Evolutionary conservation across 2,113 vertebrate genomes (phyloP).

Genomic region (Loxodonta africana): DNA sequence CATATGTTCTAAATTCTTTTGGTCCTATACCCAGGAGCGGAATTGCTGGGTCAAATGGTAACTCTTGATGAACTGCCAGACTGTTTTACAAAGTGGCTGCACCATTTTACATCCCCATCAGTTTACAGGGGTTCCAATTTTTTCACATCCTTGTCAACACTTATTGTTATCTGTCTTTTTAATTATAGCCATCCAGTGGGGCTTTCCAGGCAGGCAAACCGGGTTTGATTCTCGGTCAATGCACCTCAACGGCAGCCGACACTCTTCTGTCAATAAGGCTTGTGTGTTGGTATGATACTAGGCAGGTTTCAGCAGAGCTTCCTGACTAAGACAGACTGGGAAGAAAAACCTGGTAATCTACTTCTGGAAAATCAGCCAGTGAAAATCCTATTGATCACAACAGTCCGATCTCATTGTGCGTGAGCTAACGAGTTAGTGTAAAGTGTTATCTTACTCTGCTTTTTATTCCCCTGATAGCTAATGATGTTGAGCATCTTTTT

Average conservation of each 20-base stretch:
- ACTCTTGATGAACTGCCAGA: too few species aligned
- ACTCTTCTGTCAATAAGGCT: neutral
- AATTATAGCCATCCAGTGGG: neutral
- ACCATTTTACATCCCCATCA: too few species aligned
- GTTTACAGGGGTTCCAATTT: too few species aligned
- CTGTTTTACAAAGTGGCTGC: too few species aligned
- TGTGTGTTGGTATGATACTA: neutral
- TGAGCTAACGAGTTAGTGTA: neutral
- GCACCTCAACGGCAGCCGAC: neutral
- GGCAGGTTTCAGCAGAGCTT: neutral
- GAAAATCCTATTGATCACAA: neutral
- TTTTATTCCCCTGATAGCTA: neutral
- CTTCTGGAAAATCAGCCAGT: neutral
- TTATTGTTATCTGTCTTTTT: neutral
- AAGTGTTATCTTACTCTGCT: neutral
- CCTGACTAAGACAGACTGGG: neutral
- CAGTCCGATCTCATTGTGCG: neutral
- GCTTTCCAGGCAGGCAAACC: neutral
- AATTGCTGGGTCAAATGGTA: too few species aligned
- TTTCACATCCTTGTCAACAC: neutral
- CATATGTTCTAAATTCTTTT: neutral
- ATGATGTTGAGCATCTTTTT: too few species aligned
- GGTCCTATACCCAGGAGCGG: neutral
- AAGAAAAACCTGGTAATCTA: neutral
- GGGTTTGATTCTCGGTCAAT: neutral